A percentile compares a stretch with the other conserved stretches of the same genome.
phyloP scores from a whole-genome alignment of 1,140 invertebrate species.

The Chironomus tepperi region DNA sequence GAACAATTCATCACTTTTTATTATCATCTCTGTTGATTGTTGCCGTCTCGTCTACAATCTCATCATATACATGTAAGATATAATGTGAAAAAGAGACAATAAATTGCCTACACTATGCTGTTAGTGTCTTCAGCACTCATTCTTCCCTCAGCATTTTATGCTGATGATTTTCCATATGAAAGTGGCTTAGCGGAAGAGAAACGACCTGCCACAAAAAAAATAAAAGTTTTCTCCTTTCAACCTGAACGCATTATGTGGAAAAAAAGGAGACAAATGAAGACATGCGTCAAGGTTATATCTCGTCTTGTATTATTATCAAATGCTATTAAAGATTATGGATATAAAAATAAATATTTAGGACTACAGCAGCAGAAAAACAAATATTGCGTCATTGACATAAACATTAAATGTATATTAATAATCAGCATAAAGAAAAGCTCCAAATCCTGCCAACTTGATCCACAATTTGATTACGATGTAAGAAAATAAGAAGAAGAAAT shows the following conservation, averaged over 20 bases:
- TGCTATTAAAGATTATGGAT: neutral
- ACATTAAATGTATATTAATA: slow-evolving; percentile 10
- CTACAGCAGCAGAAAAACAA: neutral
- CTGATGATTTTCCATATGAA: neutral
- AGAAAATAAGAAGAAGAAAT: too few species aligned
- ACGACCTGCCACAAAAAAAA: neutral
- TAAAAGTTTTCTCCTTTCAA: neutral
- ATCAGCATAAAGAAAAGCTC: neutral
- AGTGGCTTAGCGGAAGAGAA: neutral
- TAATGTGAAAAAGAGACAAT: too few species aligned
- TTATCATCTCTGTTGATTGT: slow-evolving; percentile 8
- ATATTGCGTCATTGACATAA: neutral
- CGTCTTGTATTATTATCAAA: neutral
- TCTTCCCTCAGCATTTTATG: neutral
- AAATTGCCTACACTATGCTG: too few species aligned
- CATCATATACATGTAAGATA: too few species aligned
- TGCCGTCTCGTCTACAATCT: neutral
- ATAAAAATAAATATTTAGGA: neutral
- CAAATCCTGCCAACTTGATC: too few species aligned
- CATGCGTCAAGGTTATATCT: slow-evolving; percentile 1
- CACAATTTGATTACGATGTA: too few species aligned
- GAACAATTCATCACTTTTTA: slow-evolving; percentile 5
- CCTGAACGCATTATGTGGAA: neutral
- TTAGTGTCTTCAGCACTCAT: too few species aligned
- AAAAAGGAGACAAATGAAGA: neutral